A percentile compares a stretch with the other conserved stretches of the same genome.
phyloP scores from a whole-genome alignment of 2,888 invertebrate genomes.

The Molorchus minor region DNA sequence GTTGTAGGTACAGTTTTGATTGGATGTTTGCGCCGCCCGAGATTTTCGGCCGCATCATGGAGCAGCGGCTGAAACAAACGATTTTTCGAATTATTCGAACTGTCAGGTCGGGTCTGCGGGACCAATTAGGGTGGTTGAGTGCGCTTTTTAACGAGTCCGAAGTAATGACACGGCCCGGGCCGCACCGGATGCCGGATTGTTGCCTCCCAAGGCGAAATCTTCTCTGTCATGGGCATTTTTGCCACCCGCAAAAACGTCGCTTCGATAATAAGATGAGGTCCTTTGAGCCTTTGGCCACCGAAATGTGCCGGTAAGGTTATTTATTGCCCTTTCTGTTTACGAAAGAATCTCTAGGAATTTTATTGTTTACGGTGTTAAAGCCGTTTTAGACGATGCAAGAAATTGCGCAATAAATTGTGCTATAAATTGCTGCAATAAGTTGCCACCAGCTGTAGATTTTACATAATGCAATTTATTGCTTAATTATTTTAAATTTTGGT shows the following conservation, averaged over 20 bases:
- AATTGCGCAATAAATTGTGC: no score
- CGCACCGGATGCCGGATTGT: slow-evolving; percentile 55
- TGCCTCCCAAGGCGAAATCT: slow-evolving; percentile 55
- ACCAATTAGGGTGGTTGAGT: slow-evolving; percentile 59
- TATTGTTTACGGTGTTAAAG: no score
- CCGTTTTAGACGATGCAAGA: no score
- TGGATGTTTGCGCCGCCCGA: slow-evolving; percentile 31
- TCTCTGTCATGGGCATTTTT: slow-evolving; percentile 54
- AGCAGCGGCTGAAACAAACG: slow-evolving; percentile 53
- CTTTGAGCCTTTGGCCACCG: no score
- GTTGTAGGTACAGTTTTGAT: slow-evolving; percentile 27
- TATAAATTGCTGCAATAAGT: no score
- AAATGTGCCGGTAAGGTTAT: no score
- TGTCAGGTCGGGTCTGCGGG: slow-evolving; percentile 53
- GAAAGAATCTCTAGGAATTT: no score
- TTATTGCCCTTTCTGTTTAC: no score
- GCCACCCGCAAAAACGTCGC: slow-evolving; percentile 59
- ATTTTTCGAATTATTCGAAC: slow-evolving; percentile 45
- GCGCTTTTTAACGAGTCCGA: slow-evolving; percentile 59
- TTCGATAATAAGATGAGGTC: no score
- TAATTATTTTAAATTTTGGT: no score
- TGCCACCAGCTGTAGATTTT: no score
- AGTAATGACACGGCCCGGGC: slow-evolving; percentile 57
- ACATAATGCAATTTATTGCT: no score
- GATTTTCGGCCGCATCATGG: slow-evolving; percentile 45